A percentile compares a stretch with the other conserved stretches of the same genome.
phyloP scores from a whole-genome alignment of 2,113 vertebrate species.

The Silurus glanis region DNA sequence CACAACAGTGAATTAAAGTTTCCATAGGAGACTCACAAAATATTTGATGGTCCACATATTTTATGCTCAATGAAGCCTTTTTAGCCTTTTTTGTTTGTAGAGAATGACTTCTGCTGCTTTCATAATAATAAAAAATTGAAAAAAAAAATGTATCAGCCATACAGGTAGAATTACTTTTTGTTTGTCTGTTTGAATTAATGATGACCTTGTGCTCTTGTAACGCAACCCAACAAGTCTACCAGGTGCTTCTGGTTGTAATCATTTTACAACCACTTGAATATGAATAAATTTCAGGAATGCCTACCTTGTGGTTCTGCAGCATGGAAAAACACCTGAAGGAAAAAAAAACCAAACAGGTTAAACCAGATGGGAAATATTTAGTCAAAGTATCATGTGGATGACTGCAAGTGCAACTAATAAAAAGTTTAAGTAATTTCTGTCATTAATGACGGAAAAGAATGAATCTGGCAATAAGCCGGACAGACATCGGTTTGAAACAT shows the following conservation, averaged over 20 bases:
- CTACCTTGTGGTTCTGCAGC: neutral
- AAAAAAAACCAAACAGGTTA: neutral
- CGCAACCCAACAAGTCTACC: neutral
- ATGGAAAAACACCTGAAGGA: neutral
- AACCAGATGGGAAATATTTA: neutral
- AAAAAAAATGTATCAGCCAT: too few relatives aligned
- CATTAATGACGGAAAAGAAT: neutral
- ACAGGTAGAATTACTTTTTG: neutral
- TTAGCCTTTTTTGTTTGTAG: neutral
- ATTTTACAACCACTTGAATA: neutral
- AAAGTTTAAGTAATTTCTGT: neutral
- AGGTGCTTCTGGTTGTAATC: constrained; percentile 4
- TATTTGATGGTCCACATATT: neutral
- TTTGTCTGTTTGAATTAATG: neutral
- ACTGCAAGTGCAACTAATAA: neutral
- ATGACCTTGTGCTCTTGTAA: neutral
- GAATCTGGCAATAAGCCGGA: neutral
- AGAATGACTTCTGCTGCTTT: neutral
- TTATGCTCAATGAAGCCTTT: neutral
- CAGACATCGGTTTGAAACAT: neutral
- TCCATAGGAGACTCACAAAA: neutral
- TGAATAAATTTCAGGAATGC: neutral
- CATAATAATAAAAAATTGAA: neutral
- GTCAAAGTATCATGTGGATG: neutral
- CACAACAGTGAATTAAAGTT: neutral